Evolutionary conservation across 2,888 invertebrate species (phyloP), one percentile per base, ranked within the genome.

Genomic region (Slavum lentiscoides): DNA sequence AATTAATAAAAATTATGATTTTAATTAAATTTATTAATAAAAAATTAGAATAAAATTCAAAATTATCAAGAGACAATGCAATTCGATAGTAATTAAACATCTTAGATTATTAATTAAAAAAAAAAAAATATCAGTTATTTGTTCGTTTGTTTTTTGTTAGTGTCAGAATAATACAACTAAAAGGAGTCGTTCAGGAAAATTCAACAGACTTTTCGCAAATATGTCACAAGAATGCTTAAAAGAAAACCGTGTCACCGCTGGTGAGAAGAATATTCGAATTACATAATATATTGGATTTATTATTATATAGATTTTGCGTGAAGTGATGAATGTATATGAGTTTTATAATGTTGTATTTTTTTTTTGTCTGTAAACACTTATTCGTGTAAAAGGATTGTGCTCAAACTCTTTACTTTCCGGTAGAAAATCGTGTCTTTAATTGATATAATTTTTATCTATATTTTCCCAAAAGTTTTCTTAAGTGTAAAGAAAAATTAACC

Each of bases 201-300:
- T 76, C 2, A 68, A 58, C 61, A 68, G 59, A 2, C 59, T 61
- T 8, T 68, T 76, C 30, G 43, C 23, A 49, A 76, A 76, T 30
- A 61, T 68, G 17, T 76, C 76, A 49, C 68, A 8, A 61, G 68
- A 30, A 59, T 76, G 76, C 8, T 30, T 76, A 9, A 30, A 43
- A 61, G 68, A 76, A 61, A 15, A 76, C 17, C 61, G n/a, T 4
- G 68, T 76, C 37, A 76, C 76, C 11, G 55, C 43, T 15, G 76
- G 76, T 76, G 61, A 64, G 11, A 21, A 73, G 11, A 49, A 49
- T 15, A 49, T 49, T 13, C 1, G 0, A 49, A 49, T 49, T 15
- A n/a, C n/a, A n/a, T n/a, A 15, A 49, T 13, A 49, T 49, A 13
- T 49, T 49, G 15, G 7, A 13, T 13, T 49, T 49, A 49, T 49